Conservation (phyloP, 2,113 vertebrate genomes). For the Aythya baeri region DNA sequence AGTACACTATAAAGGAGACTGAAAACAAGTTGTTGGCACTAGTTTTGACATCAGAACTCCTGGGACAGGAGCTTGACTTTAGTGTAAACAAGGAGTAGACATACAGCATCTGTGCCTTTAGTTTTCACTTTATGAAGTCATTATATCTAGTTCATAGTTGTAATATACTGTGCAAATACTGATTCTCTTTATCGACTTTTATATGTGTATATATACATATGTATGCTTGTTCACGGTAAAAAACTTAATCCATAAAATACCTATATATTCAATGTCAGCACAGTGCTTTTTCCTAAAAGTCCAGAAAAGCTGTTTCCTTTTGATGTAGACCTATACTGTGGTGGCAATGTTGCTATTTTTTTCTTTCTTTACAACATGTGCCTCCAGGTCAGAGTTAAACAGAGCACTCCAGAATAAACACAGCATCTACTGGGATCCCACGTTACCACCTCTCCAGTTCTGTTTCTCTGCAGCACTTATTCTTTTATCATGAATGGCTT, state of each 20-base stretch:
- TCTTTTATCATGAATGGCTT: constrained; percentile 41
- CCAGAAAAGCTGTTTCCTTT: neutral
- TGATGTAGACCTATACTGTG: neutral
- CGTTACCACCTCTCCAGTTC: neutral
- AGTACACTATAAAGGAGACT: neutral
- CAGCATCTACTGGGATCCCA: neutral
- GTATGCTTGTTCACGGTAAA: neutral
- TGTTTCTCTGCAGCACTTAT: neutral
- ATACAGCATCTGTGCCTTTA: neutral
- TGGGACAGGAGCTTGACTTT: neutral
- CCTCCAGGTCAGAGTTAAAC: neutral
- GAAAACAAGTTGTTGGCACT: neutral
- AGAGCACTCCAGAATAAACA: constrained; percentile 1
- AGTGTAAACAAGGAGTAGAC: neutral
- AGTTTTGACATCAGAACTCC: neutral
- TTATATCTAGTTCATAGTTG: neutral
- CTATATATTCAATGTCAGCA: neutral
- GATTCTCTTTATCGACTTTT: neutral
- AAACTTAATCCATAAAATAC: neutral
- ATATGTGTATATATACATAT: neutral
- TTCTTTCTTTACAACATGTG: neutral
- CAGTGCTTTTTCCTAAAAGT: neutral
- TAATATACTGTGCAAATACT: neutral
- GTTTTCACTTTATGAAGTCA: neutral
- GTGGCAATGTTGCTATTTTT: neutral